phyloP scores from a whole-genome alignment of 2,797 vertebrate species.

The Orientallactaga sibirica region DNA sequence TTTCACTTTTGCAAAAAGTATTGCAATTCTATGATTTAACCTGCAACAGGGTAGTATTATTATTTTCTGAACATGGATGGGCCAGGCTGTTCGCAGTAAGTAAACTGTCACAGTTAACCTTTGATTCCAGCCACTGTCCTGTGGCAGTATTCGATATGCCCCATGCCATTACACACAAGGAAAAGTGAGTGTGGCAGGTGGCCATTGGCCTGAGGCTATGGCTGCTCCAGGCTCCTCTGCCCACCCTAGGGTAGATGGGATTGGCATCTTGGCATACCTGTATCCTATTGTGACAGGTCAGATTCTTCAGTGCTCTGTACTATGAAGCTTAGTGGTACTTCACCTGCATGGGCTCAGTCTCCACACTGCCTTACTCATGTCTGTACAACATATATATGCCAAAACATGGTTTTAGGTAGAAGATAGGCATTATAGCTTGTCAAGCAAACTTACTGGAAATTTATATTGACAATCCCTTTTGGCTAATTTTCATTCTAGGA shows the following conservation, averaged over 20 bases:
- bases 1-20: neutral
- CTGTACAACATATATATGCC: neutral
- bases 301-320: neutral
- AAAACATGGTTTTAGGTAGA: neutral
- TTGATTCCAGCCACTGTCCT: neutral
- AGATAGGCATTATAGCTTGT: neutral
- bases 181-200: neutral
- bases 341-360: neutral
- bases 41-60: neutral
- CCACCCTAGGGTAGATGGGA: neutral
- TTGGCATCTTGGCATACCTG: neutral
- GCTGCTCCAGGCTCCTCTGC: neutral
- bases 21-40: slow-evolving; percentile 46
- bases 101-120: neutral
- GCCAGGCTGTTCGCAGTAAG: neutral
- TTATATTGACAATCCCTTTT: neutral
- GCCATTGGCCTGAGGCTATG: neutral
- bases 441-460: neutral
- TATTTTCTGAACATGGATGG: neutral
- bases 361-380: neutral
- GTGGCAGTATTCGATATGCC: neutral
- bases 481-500: neutral
- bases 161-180: neutral
- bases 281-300: neutral
- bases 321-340: neutral